phyloP scores from a whole-genome alignment of 2,797 vertebrate species.

The Lutjanus campechanus region DNA sequence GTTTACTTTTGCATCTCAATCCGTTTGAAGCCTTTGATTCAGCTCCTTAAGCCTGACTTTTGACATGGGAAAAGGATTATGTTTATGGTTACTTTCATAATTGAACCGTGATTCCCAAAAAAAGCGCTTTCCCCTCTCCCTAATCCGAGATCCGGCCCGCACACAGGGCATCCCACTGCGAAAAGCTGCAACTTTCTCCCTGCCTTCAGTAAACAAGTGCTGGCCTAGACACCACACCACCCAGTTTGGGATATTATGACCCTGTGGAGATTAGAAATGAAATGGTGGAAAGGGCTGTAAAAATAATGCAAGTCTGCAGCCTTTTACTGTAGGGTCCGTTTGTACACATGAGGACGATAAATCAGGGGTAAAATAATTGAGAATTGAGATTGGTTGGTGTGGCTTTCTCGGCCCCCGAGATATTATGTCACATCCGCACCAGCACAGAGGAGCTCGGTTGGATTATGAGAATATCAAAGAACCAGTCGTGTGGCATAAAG shows the following conservation, averaged over 20 bases:
- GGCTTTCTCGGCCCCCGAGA: not conserved
- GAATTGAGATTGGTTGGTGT: not conserved
- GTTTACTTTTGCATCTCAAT: constrained; percentile 18
- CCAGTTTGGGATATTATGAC: not conserved
- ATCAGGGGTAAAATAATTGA: not conserved
- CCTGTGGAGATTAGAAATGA: not conserved
- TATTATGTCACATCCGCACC: constrained; percentile 8
- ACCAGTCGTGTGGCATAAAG: not conserved
- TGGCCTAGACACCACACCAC: not conserved
- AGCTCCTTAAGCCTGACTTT: not conserved
- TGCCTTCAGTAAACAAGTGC: not conserved
- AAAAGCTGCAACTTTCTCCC: not conserved
- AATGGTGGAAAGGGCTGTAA: not conserved
- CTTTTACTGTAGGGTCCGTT: not conserved
- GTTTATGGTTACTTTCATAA: constrained; percentile 25
- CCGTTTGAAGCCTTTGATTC: constrained; percentile 27
- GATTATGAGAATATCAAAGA: constrained; percentile 15
- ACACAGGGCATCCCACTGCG: not conserved
- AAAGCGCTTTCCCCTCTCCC: not conserved
- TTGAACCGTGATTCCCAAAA: constrained; percentile 15
- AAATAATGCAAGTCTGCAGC: constrained; percentile 1
- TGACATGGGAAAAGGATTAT: constrained; percentile 19
- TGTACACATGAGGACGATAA: not conserved
- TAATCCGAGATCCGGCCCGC: constrained; percentile 2
- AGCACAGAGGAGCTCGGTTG: not conserved